Conservation (phyloP, 2,113 vertebrate genomes). For the Mesembrinibis cayennensis region DNA sequence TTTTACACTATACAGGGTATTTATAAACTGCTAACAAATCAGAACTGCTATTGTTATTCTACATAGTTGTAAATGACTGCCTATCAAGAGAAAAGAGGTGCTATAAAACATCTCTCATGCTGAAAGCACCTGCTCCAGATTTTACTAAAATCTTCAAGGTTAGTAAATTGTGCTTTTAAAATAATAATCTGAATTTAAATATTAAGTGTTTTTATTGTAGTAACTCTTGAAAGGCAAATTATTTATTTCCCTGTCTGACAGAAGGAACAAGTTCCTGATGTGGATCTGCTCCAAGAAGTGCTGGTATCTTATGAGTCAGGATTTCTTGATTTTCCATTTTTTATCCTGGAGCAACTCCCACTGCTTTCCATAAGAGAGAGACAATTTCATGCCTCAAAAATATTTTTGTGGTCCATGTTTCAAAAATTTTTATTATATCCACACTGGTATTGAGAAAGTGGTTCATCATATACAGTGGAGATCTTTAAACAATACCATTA, state of each 20-base stretch:
- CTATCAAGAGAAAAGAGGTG: neutral
- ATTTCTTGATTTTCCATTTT: neutral
- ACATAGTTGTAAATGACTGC: neutral
- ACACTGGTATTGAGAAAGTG: neutral
- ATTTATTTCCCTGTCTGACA: neutral
- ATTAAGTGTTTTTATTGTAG: neutral
- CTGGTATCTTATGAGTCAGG: neutral
- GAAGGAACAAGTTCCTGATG: neutral
- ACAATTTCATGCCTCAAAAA: neutral
- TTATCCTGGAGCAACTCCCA: neutral
- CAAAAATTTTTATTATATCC: neutral
- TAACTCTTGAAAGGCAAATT: neutral
- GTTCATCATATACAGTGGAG: neutral
- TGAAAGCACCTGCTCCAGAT: neutral
- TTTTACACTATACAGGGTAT: neutral
- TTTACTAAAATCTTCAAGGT: neutral
- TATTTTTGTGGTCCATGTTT: neutral
- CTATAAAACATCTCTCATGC: neutral
- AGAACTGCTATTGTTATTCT: neutral
- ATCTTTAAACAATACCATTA: neutral
- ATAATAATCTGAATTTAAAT: neutral
- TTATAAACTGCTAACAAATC: neutral
- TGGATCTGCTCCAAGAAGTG: neutral
- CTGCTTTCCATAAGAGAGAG: neutral
- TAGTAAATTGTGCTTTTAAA: neutral